Evolutionary conservation across 2,888 invertebrate genomes (phyloP).

Genomic region (Tetranychus truncatus): DNA sequence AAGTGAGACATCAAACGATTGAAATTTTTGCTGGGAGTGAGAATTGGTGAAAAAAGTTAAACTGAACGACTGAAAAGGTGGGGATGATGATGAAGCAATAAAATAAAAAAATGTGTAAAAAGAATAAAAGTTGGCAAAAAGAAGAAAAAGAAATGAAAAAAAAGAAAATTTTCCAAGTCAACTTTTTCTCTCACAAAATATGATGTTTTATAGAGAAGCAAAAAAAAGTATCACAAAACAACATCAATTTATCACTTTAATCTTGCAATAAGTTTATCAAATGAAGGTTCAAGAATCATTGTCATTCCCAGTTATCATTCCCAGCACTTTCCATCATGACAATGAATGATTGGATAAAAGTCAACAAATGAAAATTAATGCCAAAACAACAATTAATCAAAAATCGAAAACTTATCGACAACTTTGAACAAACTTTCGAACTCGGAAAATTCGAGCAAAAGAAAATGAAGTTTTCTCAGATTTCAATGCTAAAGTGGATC

Average conservation of each 20-base stretch:
- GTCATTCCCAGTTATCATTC: not conserved
- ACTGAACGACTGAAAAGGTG: no score
- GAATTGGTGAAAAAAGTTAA: no score
- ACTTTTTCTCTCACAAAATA: not conserved
- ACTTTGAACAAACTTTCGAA: no score
- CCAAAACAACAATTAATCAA: no score
- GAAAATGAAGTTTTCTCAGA: no score
- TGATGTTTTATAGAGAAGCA: not conserved
- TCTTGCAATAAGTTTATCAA: not conserved
- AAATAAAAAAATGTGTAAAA: not conserved
- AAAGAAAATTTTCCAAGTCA: not conserved
- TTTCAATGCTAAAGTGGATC: no score
- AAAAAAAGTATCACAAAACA: not conserved
- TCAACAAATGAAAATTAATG: no score
- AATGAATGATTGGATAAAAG: no score
- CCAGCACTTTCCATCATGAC: not conserved
- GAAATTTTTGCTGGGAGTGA: no score
- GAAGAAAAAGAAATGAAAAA: not conserved
- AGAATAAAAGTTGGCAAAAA: not conserved
- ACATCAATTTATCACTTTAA: not conserved
- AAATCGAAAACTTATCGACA: no score
- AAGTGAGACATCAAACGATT: no score
- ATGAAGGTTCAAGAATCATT: not conserved
- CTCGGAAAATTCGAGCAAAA: no score
- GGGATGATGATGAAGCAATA: not conserved